A percentile compares a stretch with the other conserved stretches of the same genome.
Evolutionary conservation across 2,113 vertebrate species (phyloP).

Genomic region (Halcyon senegalensis): DNA sequence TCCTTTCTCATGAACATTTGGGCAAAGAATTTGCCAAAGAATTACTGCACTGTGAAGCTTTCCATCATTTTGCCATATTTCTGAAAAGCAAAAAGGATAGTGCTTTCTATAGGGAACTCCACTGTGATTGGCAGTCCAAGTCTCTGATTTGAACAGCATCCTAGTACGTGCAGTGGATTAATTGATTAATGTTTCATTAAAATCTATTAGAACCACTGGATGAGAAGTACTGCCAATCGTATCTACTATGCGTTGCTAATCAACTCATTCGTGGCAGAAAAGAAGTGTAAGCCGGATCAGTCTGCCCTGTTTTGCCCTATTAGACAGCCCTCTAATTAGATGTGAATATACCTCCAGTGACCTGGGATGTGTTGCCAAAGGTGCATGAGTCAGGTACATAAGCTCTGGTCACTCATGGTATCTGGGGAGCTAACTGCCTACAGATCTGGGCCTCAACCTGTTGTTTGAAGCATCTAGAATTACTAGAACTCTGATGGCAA

Average conservation of each 20-base stretch:
- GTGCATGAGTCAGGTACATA: background rate
- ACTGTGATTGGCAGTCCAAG: background rate
- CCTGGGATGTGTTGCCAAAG: rapidly evolving
- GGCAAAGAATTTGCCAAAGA: background rate
- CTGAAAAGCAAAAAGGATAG: background rate
- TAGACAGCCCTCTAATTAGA: background rate
- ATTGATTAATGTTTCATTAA: background rate
- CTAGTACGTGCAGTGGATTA: background rate
- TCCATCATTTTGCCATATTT: background rate
- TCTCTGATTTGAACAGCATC: background rate
- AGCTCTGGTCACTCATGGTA: background rate
- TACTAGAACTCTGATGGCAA: background rate
- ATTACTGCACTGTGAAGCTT: background rate
- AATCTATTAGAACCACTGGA: background rate
- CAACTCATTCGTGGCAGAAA: background rate
- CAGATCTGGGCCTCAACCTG: background rate
- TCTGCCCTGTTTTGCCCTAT: background rate
- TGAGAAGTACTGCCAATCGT: background rate
- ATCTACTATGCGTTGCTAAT: background rate
- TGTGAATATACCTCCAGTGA: background rate
- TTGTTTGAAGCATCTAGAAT: background rate
- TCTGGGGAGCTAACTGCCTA: background rate
- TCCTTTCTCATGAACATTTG: background rate
- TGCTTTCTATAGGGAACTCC: background rate
- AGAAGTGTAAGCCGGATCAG: background rate